Conservation (phyloP, 2,888 invertebrate species). For the Parnassius mnemosyne region DNA sequence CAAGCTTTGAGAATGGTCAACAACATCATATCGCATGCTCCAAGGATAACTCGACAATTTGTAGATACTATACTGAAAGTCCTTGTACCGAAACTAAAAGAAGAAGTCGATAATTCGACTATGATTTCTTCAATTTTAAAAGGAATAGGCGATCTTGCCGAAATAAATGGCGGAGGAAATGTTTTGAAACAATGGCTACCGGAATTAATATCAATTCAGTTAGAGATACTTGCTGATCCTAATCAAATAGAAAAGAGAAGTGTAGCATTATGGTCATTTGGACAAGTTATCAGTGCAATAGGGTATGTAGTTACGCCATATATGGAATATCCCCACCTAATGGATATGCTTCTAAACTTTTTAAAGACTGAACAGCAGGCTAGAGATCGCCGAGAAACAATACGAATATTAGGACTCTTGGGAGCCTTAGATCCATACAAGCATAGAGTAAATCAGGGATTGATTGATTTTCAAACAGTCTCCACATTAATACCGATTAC, state of each 20-base stretch:
- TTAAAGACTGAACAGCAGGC: slow-evolving; percentile 96
- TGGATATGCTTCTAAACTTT: slow-evolving; percentile 95
- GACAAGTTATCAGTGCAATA: slow-evolving; percentile 97
- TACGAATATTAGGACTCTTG: slow-evolving; percentile 94
- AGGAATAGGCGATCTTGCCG: slow-evolving; percentile 97
- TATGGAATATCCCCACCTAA: slow-evolving; percentile 93
- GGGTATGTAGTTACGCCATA: slow-evolving; percentile 98
- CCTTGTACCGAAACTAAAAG: slow-evolving; percentile 93
- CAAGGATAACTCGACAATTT: slow-evolving; percentile 95
- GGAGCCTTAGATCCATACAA: slow-evolving; percentile 99
- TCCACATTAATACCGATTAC: slow-evolving; percentile 89
- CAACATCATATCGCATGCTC: slow-evolving; percentile 96
- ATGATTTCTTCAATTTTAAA: slow-evolving; percentile 94
- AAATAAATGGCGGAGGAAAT: slow-evolving; percentile 90
- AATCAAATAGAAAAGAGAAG: slow-evolving; percentile 96
- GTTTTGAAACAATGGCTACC: slow-evolving; percentile 95
- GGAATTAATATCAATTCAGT: slow-evolving; percentile 91
- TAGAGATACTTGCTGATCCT: slow-evolving; percentile 96
- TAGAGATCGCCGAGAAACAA: slow-evolving; percentile 92
- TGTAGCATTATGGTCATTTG: slow-evolving; percentile 96
- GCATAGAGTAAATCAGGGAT: slow-evolving; percentile 96
- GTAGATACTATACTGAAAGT: slow-evolving; percentile 96
- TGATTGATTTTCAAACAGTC: slow-evolving; percentile 92
- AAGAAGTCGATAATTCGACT: slow-evolving; percentile 92
- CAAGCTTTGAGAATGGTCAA: slow-evolving; percentile 97